These are phyloP conservation scores for Nomada fucata DNA, from an alignment of 2,888 invertebrate species.

Conservation along the genomic window DNA sequence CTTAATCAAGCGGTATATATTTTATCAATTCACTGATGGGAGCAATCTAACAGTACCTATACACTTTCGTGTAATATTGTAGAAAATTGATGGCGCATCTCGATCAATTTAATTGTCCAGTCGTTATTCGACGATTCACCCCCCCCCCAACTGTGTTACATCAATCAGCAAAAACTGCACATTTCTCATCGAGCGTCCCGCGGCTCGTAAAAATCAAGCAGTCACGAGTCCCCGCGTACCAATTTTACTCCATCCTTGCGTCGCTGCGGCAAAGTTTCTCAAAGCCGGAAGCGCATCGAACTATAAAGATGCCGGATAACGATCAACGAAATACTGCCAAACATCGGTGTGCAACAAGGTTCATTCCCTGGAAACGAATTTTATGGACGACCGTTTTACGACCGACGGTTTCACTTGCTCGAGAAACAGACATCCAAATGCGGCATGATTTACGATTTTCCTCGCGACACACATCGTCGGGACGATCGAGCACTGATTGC, in stretches of 20 bases:
- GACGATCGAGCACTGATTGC: not conserved
- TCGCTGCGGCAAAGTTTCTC: constrained; percentile 1
- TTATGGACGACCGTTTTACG: constrained; percentile 39
- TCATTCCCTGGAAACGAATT: constrained; percentile 26
- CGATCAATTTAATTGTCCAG: not conserved
- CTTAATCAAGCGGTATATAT: too few relatives aligned
- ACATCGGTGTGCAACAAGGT: constrained; percentile 24
- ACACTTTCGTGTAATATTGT: not conserved
- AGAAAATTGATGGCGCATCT: not conserved
- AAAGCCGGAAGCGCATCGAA: not conserved
- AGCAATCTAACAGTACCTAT: not conserved
- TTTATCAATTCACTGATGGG: too few relatives aligned
- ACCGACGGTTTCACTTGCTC: constrained; percentile 19
- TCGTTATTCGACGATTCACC: not conserved
- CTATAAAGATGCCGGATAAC: constrained; percentile 39
- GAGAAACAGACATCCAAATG: not conserved
- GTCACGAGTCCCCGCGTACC: not conserved
- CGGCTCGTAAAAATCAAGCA: not conserved
- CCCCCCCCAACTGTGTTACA: not conserved
- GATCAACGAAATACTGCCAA: constrained; percentile 28
- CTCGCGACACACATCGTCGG: not conserved
- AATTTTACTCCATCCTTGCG: not conserved
- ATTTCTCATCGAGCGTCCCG: not conserved
- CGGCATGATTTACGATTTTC: not conserved
- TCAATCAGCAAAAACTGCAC: not conserved